Evolutionary conservation across 1,140 invertebrate genomes (phyloP), one percentile per base, ranked within the genome.

Genomic region (Carcinoscorpius rotundicauda): DNA sequence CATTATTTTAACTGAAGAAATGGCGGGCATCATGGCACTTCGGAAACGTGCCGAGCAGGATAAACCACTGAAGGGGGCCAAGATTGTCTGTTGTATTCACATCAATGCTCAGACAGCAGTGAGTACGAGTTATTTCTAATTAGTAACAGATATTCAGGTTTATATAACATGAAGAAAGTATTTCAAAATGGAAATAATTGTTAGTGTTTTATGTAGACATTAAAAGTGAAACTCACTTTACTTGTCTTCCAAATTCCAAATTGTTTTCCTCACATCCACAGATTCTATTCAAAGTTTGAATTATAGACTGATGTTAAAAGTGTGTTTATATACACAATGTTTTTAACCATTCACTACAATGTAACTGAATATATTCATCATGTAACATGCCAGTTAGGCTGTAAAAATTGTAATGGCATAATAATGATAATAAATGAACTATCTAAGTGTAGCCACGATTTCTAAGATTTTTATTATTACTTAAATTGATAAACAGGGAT

Each of bases 71-170:
- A 91, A 90, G 77, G 91, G 93, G 75, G 95, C 94, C 56, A 94
- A 92, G 81, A 93, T 98, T 68, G 91, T 97, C 55, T 93, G 93
- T 10, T 98, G 95, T 77, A 97, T 93, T 60, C 95, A 98, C 78
- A 96, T 98, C 71, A 98, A 95, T 78, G 94, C 94, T 61, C 95
- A 98, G 79, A 98, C 93, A 3, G 94, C 94, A 9, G 94, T 97
- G 65, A 80, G 81, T 79, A 66, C 5, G 11, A 8, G 49, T 57
- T 60, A 29, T 60, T 57, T 67, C 11, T 51, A 52, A 55, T 52
- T 68, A 4, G 50, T 0, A 62, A 29, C 29, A 29, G 50, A 58
- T 67, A 11, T 49, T 10, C 58, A 64, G 9, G 5, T 63, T 49
- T 62, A 6, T 6, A 29, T 53, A 51, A 9, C 9, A 5, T 29